Percentiles rank a stretch among this genome's conserved stretches.
Conservation (phyloP, 2,888 invertebrate species). For the Eupithecia inturbata region DNA sequence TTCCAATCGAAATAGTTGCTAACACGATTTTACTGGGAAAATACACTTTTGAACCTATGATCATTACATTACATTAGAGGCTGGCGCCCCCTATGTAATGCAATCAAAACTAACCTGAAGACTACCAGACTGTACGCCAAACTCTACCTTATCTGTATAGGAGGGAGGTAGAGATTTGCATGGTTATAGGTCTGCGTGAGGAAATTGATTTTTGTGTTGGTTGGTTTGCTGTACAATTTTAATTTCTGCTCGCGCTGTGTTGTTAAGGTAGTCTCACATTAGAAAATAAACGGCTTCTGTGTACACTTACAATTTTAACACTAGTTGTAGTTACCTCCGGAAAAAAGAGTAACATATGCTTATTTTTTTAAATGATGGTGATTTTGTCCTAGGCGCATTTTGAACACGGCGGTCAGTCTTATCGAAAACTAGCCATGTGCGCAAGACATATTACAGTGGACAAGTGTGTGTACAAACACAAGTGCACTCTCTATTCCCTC, state of each 20-base stretch:
- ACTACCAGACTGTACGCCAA: conserved; percentile 1
- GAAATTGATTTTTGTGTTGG: conserved; percentile 30
- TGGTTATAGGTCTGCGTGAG: conserved; percentile 6
- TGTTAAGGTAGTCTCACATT: not conserved
- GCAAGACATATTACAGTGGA: no score
- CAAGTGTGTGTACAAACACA: no score
- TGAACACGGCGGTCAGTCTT: no score
- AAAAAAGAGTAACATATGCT: no score
- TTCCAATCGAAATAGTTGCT: not conserved
- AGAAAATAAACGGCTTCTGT: not conserved
- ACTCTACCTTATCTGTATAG: conserved; percentile 7
- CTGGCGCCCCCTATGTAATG: conserved; percentile 18
- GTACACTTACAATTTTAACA: no score
- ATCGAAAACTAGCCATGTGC: no score
- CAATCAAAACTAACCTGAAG: conserved; percentile 27
- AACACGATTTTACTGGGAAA: conserved; percentile 14
- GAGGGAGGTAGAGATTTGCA: not conserved
- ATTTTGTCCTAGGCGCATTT: no score
- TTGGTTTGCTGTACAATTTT: conserved; percentile 35
- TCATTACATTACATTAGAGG: conserved; percentile 18
- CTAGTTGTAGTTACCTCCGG: no score
- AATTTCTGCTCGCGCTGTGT: conserved; percentile 23
- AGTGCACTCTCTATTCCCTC: no score
- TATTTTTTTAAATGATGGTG: no score
- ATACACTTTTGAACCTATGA: conserved; percentile 14